phyloP scores from a whole-genome alignment of 2,113 vertebrate species.

The Hiodon tergisus region DNA sequence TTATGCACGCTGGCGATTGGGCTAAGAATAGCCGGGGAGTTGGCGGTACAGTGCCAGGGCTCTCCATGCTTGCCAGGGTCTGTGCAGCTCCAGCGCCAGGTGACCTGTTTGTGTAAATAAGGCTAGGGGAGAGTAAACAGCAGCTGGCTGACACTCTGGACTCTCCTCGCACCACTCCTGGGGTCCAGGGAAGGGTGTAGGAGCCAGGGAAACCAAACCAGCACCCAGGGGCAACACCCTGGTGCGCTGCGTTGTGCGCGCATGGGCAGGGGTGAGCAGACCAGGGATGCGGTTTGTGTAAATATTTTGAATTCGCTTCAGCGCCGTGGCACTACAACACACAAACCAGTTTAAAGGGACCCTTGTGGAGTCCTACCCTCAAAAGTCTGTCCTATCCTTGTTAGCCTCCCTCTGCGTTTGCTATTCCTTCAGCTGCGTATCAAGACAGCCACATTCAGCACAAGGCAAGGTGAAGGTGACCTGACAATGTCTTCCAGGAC shows the following conservation, averaged over 20 bases:
- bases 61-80: conserved; percentile 9
- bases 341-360: conserved; percentile 37
- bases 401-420: too few relatives aligned
- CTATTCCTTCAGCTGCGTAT: too few relatives aligned
- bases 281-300: conserved; percentile 44
- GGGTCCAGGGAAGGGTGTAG: conserved; percentile 47
- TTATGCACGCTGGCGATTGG: conserved; percentile 39
- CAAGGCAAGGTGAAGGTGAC: too few relatives aligned
- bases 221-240: conserved; percentile 17
- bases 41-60: conserved; percentile 29
- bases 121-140: conserved; percentile 71
- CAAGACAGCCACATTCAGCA: too few relatives aligned
- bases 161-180: conserved; percentile 46
- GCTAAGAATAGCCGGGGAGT: conserved; percentile 57
- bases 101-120: conserved; percentile 80
- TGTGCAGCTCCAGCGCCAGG: conserved; percentile 34
- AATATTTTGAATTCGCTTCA: conserved; percentile 48
- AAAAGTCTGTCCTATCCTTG: too few relatives aligned
- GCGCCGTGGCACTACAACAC: conserved; percentile 27
- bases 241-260: conserved; percentile 30
- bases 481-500: too few relatives aligned
- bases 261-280: conserved; percentile 41
- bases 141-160: conserved; percentile 66
- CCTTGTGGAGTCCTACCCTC: not conserved
- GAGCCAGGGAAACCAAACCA: conserved; percentile 24